A percentile compares a stretch with the other conserved stretches of the same genome.
Conservation (phyloP, 2,888 invertebrate genomes). For the Syrista parreyssii region DNA sequence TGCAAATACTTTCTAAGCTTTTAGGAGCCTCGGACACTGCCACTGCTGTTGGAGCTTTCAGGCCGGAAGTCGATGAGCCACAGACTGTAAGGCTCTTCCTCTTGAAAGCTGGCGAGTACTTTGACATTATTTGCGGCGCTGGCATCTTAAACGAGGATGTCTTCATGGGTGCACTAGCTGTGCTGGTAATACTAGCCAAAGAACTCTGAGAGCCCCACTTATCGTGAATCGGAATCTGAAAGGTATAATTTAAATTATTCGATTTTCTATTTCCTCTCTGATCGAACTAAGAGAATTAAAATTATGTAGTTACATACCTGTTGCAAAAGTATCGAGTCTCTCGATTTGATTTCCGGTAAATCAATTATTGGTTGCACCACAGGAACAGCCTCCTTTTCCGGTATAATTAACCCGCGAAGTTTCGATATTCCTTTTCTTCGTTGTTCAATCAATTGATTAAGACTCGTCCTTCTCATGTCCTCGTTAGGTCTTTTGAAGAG, state of each 20-base stretch:
- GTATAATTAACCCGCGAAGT: constrained; percentile 88
- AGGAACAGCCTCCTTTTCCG: constrained; percentile 74
- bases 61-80: constrained; percentile 40
- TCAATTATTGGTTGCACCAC: constrained; percentile 74
- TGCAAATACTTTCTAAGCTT: constrained; percentile 71
- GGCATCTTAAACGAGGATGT: constrained; percentile 60
- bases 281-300: not conserved
- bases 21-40: constrained; percentile 66
- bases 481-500: constrained; percentile 54
- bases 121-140: constrained; percentile 72
- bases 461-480: constrained; percentile 73
- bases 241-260: not conserved
- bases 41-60: constrained; percentile 29
- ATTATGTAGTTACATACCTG: constrained; percentile 40
- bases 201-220: constrained; percentile 63
- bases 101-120: constrained; percentile 86
- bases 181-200: constrained; percentile 54
- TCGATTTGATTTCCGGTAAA: constrained; percentile 86
- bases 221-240: constrained; percentile 56
- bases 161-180: constrained; percentile 49
- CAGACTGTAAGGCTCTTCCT: constrained; percentile 79
- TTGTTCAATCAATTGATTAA: constrained; percentile 83
- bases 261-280: not conserved
- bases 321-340: constrained; percentile 68
- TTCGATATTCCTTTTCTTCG: constrained; percentile 85